Evolutionary conservation across 2,113 vertebrate species (phyloP).

Genomic region (Scytalopus superciliaris): DNA sequence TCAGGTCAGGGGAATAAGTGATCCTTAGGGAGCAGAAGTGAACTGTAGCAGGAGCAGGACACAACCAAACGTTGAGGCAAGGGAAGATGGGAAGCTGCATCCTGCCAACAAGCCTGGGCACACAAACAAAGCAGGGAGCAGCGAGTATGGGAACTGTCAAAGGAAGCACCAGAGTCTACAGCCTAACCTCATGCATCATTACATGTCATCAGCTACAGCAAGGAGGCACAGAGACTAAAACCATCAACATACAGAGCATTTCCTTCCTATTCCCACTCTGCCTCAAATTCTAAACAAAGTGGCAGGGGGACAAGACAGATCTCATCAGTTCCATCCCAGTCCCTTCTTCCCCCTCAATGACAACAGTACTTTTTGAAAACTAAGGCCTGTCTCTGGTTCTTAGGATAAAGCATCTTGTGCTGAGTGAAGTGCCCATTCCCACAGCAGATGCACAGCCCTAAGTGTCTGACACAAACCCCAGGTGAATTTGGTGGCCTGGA

Average conservation of each 20-base stretch:
- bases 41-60: neutral
- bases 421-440: neutral
- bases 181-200: neutral
- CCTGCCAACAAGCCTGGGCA: neutral
- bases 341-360: neutral
- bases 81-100: neutral
- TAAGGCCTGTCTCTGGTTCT: neutral
- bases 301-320: neutral
- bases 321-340: neutral
- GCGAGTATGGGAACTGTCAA: neutral
- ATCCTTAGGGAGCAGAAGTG: neutral
- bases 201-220: neutral
- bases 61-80: neutral
- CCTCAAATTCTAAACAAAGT: neutral
- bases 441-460: neutral
- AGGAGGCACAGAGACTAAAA: neutral
- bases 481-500: neutral
- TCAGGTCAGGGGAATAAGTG: neutral
- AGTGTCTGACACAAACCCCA: neutral
- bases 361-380: neutral
- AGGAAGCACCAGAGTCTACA: neutral
- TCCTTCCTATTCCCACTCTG: neutral
- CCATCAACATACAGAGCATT: neutral
- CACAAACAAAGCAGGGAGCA: neutral
- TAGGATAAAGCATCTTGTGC: neutral